Evolutionary conservation across 2,113 vertebrate species (phyloP).

Genomic region (Scophthalmus maximus): DNA sequence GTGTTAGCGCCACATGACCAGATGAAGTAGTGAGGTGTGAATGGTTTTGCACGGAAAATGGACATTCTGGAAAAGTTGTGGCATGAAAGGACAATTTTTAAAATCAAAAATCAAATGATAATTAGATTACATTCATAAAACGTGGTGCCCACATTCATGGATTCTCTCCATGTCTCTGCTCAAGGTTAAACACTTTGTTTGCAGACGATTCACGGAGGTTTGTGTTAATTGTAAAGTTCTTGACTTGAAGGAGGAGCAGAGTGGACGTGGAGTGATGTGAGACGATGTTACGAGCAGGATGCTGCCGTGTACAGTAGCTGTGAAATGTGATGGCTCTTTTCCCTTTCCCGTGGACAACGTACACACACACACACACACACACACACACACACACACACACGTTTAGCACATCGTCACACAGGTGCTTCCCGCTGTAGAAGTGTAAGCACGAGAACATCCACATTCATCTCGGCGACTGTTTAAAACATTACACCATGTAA

Average conservation of each 20-base stretch:
- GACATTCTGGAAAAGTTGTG: not conserved
- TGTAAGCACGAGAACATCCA: not conserved
- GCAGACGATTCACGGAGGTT: too few relatives aligned
- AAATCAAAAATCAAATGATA: too few relatives aligned
- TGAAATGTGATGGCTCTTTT: constrained; percentile 52
- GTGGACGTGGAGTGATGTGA: constrained; percentile 13
- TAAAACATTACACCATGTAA: constrained; percentile 61
- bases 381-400: not conserved
- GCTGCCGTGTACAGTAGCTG: constrained; percentile 29
- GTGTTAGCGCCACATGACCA: too few relatives aligned
- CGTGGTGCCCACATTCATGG: not conserved
- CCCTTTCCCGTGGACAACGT: constrained; percentile 54
- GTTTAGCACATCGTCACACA: constrained; percentile 62
- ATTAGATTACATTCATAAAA: not conserved
- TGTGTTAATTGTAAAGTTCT: too few relatives aligned
- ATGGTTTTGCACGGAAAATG: not conserved
- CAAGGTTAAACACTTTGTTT: not conserved
- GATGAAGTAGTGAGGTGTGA: not conserved
- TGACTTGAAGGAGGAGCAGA: constrained; percentile 9
- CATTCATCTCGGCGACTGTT: constrained; percentile 42
- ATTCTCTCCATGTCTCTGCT: fast-evolving
- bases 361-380: constrained; percentile 12
- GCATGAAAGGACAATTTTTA: too few relatives aligned
- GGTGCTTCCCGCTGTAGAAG: constrained; percentile 75
- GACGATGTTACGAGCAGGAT: constrained; percentile 22